Evolutionary conservation across 2,113 vertebrate species (phyloP).

Genomic region (Xiphophorus couchianus): DNA sequence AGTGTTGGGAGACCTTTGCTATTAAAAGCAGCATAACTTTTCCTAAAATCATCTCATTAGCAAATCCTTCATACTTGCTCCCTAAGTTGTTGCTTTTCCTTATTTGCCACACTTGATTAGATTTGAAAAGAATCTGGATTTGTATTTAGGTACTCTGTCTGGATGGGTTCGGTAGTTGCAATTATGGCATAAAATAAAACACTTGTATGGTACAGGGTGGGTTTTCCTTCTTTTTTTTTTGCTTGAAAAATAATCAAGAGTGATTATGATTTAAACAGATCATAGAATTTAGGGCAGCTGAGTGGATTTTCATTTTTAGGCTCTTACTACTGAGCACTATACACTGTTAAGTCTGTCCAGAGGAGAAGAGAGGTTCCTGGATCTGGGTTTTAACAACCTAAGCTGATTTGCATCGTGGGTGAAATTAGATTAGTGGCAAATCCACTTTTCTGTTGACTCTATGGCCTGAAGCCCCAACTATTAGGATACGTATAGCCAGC

Average conservation of each 20-base stretch:
- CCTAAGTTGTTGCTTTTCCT: neutral
- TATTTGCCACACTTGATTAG: neutral
- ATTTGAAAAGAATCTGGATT: neutral
- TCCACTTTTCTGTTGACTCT: conserved; percentile 67
- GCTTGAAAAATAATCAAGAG: conserved; percentile 23
- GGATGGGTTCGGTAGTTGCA: neutral
- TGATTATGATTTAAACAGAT: conserved; percentile 29
- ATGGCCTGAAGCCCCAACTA: conserved; percentile 45
- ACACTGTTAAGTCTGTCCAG: conserved; percentile 43
- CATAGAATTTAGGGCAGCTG: conserved; percentile 55
- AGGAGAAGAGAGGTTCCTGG: conserved; percentile 44
- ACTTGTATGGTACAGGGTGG: neutral
- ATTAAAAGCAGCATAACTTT: neutral
- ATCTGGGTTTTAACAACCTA: conserved; percentile 57
- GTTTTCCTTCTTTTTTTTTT: neutral
- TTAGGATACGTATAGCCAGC: conserved; percentile 32
- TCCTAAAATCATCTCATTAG: neutral
- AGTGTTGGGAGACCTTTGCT: conserved; percentile 16
- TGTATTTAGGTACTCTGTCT: neutral
- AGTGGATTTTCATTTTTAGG: conserved; percentile 40
- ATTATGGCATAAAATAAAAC: neutral
- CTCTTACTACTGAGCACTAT: conserved; percentile 14
- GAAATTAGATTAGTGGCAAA: conserved; percentile 77
- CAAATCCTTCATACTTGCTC: too few relatives aligned
- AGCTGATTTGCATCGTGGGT: conserved; percentile 73